Base-by-base conservation (phyloP, 2,113 vertebrate species). In the Xyrauchen texanus region DNA sequence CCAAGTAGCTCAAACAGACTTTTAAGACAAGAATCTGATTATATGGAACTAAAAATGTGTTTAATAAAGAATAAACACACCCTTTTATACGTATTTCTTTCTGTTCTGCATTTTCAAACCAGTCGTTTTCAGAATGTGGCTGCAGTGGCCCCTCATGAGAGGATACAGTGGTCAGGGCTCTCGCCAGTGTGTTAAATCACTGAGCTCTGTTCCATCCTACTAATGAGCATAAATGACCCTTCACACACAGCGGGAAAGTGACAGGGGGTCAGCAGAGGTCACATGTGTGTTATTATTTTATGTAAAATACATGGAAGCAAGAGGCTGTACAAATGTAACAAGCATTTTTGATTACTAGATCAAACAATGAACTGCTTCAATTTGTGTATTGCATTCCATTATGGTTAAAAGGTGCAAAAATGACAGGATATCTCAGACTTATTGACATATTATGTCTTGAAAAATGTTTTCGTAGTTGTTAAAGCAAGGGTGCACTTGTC, bases 241-340 rank as follows among this genome's bases (percentile, higher is more conserved):
- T 12, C 13, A 61, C 46, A 15, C n/a, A 7, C 68, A 47, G 10
- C 8, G 42, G 8, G 74, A 76, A n/a, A 8, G 77, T 21, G 21
- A 34, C 21, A 34, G 21, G 21, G 21, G 21, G 21, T 49, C 72
- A 74, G 69, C 65, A 10, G 51, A 79, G 77, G 77, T 79, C 57
- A 69, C 57, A 69, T 6, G 10, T 70, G 63, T 68, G 49, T 65
- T 52, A 79, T 76, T 79, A 67, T 61, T 73, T 83, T 79, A 52
- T 79, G 66, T 74, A 66, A 67, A 68, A 12, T 49, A 49, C 47
- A 49, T 7, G 6, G 47, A 49, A 7, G 47, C 7, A 49, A 8
- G 65, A 64, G 74, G 66, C 57, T 71, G 68, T 79, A 79, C 67
- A 79, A 78, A 78, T 68, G 70, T 63, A 82, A 75, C 70, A 83